Evolutionary conservation across 2,113 vertebrate genomes (phyloP).

Genomic region (Athene noctua): DNA sequence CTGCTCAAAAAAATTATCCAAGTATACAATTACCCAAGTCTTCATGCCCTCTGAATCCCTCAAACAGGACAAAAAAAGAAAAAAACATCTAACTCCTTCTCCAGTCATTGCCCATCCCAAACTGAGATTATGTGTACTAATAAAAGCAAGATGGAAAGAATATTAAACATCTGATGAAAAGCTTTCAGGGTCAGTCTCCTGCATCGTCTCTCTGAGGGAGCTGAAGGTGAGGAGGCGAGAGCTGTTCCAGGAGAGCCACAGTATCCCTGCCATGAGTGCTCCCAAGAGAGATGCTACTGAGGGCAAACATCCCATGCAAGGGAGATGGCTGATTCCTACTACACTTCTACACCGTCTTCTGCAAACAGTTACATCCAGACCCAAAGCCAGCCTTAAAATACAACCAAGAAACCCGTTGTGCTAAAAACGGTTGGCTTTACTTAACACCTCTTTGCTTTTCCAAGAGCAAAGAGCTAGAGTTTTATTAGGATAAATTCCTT

Average conservation of each 20-base stretch:
- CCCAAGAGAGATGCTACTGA: fast-evolving
- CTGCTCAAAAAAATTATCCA: not conserved
- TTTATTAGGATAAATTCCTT: conserved; percentile 48
- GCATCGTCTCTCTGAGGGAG: not conserved
- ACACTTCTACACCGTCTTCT: not conserved
- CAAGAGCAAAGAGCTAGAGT: conserved; percentile 1
- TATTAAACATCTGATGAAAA: not conserved
- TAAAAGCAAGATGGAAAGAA: not conserved
- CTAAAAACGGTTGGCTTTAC: not conserved
- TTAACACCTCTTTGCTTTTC: not conserved
- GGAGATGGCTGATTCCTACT: not conserved
- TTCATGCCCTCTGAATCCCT: not conserved
- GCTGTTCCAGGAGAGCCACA: not conserved
- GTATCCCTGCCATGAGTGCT: not conserved
- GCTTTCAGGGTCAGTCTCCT: not conserved
- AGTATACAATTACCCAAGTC: not conserved
- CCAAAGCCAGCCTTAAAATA: not conserved
- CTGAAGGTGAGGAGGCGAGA: not conserved
- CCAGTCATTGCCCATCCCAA: not conserved
- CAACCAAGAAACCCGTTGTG: not conserved
- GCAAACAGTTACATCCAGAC: not conserved
- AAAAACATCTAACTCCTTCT: not conserved
- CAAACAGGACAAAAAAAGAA: not conserved
- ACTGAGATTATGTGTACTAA: not conserved
- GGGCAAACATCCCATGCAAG: fast-evolving